Evolutionary conservation across 2,888 invertebrate species (phyloP), one percentile per base, ranked within the genome.

Genomic region (Drosophila nr. perissopoda): DNA sequence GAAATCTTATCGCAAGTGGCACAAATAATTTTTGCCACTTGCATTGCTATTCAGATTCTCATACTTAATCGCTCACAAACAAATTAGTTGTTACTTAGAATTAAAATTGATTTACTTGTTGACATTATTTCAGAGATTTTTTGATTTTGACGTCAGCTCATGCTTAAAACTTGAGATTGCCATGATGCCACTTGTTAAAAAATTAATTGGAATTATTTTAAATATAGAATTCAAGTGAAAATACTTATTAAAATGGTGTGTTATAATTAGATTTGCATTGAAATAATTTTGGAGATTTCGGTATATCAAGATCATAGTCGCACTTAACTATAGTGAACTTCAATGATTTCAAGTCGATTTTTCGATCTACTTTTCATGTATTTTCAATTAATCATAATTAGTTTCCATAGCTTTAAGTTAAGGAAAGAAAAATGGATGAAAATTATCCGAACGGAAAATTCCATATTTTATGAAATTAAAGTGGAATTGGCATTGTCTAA

Each of bases 21-120:
- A 38, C 25, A 66, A 48, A 73, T 61, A 4, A 27, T 25, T 38
- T 31, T 27, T 49, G 36, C 46, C 21, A 68, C 52, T 74, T 72
- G 52, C 33, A 64, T 70, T 75, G 60, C 18, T 21, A 49, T 46
- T 52, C 13, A 33, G 42, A 69, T 42, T 63, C 36, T 40, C 36
- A 29, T 38, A 40, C 25, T 11, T 38, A 56, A 56, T 70, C 42
- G n/a, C 13, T 1, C 25, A 48, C 25, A 52, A 16, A 25, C 33
- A 11, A 60, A n/a, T 48, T 21, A 53, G 25, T 13, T 34, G 8
- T 4, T 27, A 21, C 18, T 27, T 52, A n/a, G 0, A 34, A 48
- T 48, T 36, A 10, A 60, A 27, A 46, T 63, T 52, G 21, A 8
- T 18, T 31, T 21, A 21, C 3, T 33, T 33, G 33, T 61, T 29